These are phyloP conservation scores for Pyrgilauda ruficollis DNA, from an alignment of 2,113 vertebrate species.

Conservation along the genomic window DNA sequence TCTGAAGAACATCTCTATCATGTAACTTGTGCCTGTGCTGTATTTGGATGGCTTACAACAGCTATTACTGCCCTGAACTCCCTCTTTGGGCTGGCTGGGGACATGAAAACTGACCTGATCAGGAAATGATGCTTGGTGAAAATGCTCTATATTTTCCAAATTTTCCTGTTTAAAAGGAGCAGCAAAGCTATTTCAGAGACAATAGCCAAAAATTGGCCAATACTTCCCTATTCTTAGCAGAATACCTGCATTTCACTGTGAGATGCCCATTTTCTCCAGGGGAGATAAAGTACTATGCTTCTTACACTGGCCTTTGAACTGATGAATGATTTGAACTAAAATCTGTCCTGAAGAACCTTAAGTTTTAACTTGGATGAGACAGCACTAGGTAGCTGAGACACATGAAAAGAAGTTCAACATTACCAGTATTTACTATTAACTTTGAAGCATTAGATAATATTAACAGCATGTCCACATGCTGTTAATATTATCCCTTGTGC, in stretches of 20 bases:
- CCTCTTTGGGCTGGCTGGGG: not conserved
- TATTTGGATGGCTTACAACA: not conserved
- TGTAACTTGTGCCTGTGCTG: not conserved
- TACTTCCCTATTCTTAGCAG: not conserved
- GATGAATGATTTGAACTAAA: not conserved
- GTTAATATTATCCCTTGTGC: rapidly evolving
- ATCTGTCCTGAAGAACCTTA: not conserved
- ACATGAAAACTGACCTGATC: not conserved
- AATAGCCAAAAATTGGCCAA: not conserved
- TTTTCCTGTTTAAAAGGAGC: not conserved
- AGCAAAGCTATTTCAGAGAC: not conserved
- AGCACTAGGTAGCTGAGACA: not conserved
- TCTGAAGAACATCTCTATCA: not conserved
- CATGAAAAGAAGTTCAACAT: not conserved
- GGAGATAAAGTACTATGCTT: not conserved
- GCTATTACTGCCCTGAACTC: not conserved
- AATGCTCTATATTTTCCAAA: not conserved
- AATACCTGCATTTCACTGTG: not conserved
- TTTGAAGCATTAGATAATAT: not conserved
- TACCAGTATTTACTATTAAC: no score
- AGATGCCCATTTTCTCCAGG: not conserved
- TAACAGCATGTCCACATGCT: not conserved
- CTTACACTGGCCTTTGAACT: not conserved
- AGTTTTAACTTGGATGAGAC: not conserved
- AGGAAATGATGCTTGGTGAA: not conserved